phyloP scores from a whole-genome alignment of 2,113 vertebrate species.

The Trogon melanurus region DNA sequence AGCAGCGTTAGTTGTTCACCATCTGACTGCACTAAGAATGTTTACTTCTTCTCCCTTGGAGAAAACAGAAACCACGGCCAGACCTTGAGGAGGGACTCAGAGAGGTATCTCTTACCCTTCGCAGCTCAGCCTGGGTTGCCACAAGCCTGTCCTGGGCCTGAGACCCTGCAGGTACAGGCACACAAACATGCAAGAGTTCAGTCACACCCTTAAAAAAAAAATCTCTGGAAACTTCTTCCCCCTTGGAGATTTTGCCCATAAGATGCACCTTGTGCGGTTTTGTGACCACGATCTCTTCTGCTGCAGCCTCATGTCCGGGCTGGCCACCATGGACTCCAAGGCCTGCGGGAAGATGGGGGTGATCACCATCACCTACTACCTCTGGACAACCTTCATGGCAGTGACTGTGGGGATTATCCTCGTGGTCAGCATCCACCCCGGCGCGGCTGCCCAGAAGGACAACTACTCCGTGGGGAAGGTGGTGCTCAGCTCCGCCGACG shows the following conservation, averaged over 20 bases:
- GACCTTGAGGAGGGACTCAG: background rate
- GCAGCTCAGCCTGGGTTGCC: background rate
- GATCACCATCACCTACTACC: conserved; percentile 90
- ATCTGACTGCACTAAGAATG: background rate
- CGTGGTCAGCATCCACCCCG: conserved; percentile 85
- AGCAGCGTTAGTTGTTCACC: background rate
- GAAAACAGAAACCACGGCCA: background rate
- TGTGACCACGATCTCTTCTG: background rate
- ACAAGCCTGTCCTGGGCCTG: background rate
- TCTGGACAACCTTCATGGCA: conserved; percentile 91
- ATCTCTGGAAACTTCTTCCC: background rate
- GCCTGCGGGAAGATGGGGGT: conserved; percentile 87
- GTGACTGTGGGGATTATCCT: conserved; percentile 86
- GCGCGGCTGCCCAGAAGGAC: conserved; percentile 84
- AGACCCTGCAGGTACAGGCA: background rate
- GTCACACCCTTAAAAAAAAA: background rate
- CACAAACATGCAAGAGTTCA: background rate
- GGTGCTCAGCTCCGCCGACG: conserved; percentile 88
- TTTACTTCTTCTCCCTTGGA: background rate
- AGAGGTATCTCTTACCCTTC: background rate
- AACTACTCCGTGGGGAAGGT: conserved; percentile 74
- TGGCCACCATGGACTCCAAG: conserved; percentile 89
- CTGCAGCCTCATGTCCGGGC: conserved; percentile 86
- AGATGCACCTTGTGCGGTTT: background rate
- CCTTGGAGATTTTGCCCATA: background rate